A percentile compares a stretch with the other conserved stretches of the same genome.
Conservation (phyloP, 2,888 invertebrate genomes). For the Disparrhopalites patrizii region DNA sequence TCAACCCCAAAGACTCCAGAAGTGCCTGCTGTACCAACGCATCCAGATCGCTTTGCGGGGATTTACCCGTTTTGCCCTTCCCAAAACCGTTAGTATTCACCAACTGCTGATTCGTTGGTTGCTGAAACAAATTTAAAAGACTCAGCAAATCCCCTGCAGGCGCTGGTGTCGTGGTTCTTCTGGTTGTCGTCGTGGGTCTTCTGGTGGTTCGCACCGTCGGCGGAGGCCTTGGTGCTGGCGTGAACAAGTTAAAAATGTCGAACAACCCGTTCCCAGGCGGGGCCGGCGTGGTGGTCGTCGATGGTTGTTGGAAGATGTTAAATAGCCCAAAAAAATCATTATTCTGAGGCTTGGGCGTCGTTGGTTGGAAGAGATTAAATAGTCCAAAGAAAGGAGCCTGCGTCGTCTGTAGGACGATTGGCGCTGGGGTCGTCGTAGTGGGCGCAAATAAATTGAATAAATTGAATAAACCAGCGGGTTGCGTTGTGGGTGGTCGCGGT, state of each 20-base stretch:
- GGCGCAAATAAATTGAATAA: constrained; percentile 22
- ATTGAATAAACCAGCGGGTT: constrained; percentile 13
- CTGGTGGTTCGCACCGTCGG: background rate
- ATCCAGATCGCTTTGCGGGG: constrained; percentile 12
- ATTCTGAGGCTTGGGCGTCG: background rate
- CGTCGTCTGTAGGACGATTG: background rate
- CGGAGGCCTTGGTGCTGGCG: background rate
- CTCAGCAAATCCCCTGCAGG: constrained; percentile 17
- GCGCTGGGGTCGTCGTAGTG: background rate
- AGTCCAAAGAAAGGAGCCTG: constrained; percentile 10
- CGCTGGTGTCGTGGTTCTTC: no score
- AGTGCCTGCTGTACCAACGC: constrained; percentile 25
- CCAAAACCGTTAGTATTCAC: no score
- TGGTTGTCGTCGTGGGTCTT: no score
- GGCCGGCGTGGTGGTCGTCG: constrained; percentile 1
- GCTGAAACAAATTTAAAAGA: constrained; percentile 15
- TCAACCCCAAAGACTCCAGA: constrained; percentile 14
- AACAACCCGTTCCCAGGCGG: background rate
- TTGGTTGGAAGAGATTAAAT: constrained; percentile 17
- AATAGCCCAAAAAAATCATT: constrained; percentile 15
- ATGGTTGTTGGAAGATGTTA: constrained; percentile 9
- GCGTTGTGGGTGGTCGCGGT: background rate
- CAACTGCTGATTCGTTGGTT: no score
- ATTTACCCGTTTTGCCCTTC: no score
- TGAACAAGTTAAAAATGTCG: constrained; percentile 15